phyloP scores from a whole-genome alignment of 2,888 invertebrate species.

The Scaptodrosophila latifasciaeformis region DNA sequence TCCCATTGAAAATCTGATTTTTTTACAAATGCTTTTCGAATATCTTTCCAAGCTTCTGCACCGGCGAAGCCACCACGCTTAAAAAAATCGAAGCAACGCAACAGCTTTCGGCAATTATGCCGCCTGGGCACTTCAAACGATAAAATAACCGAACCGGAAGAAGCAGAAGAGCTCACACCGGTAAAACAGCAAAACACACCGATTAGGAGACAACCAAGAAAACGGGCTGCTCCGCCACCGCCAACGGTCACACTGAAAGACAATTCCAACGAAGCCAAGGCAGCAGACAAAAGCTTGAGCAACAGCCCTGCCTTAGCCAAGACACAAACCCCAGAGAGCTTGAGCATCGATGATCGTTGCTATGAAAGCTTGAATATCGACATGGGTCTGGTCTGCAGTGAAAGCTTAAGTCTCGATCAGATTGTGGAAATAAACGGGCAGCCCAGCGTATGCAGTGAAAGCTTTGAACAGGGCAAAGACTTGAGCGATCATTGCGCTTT shows the following conservation, averaged over 20 bases:
- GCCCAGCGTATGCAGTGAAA: no score
- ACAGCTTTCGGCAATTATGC: slow-evolving; percentile 20
- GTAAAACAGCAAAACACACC: slow-evolving; percentile 1
- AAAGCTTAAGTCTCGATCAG: no score
- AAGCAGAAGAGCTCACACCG: not conserved
- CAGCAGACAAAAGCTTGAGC: not conserved
- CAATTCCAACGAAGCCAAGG: slow-evolving; percentile 7
- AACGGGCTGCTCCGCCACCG: slow-evolving; percentile 48
- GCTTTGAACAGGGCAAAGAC: not conserved
- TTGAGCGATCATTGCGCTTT: slow-evolving; percentile 50
- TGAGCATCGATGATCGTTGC: not conserved
- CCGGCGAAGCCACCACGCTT: slow-evolving; percentile 29
- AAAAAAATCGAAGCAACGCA: slow-evolving; percentile 8
- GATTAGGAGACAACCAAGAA: slow-evolving; percentile 26
- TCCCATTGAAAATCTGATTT: no score
- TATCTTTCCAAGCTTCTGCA: no score
- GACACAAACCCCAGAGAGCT: slow-evolving; percentile 8
- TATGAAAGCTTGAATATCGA: no score
- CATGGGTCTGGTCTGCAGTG: no score
- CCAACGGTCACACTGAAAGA: slow-evolving; percentile 18
- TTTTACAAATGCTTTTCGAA: no score
- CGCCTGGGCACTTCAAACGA: not conserved
- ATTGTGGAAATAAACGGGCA: no score
- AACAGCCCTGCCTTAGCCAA: slow-evolving; percentile 5
- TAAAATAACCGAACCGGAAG: slow-evolving; percentile 8